Percentiles rank a stretch among this genome's conserved stretches.
Evolutionary conservation across 2,797 vertebrate species (phyloP).

Genomic region (Rhinophrynus dorsalis): DNA sequence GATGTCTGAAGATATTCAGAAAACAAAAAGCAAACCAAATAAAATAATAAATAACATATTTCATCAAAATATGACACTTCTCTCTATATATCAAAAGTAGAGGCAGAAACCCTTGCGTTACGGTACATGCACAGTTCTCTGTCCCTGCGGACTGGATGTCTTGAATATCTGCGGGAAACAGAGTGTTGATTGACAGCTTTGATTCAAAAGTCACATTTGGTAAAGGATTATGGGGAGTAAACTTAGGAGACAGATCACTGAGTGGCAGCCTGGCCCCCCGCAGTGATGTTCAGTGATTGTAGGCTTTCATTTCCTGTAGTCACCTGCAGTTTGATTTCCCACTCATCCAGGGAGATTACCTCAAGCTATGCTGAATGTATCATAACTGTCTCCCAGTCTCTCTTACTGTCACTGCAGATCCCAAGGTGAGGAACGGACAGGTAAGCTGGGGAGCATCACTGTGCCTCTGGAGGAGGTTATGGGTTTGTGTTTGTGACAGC

Average conservation of each 20-base stretch:
- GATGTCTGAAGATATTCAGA: no score
- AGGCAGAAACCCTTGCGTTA: not conserved
- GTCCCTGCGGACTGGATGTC: not conserved
- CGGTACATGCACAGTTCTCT: no score
- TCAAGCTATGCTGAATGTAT: not conserved
- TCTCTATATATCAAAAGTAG: not conserved
- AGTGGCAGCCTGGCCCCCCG: not conserved
- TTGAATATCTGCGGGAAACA: not conserved
- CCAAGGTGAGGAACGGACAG: no score
- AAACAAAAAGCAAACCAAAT: no score
- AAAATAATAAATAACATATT: no score
- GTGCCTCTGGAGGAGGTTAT: no score
- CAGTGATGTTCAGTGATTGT: not conserved
- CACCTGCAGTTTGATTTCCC: not conserved
- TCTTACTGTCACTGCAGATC: no score
- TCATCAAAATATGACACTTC: not conserved
- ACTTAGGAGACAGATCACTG: not conserved
- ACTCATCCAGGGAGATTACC: not conserved
- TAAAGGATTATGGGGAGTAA: not conserved
- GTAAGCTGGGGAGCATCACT: no score
- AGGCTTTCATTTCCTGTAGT: not conserved
- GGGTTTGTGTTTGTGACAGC: no score
- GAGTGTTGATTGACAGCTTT: not conserved
- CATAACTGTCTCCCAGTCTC: no score
- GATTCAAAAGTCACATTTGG: not conserved